phyloP scores from a whole-genome alignment of 2,113 vertebrate species.

The Chaetorhynchus papuensis region DNA sequence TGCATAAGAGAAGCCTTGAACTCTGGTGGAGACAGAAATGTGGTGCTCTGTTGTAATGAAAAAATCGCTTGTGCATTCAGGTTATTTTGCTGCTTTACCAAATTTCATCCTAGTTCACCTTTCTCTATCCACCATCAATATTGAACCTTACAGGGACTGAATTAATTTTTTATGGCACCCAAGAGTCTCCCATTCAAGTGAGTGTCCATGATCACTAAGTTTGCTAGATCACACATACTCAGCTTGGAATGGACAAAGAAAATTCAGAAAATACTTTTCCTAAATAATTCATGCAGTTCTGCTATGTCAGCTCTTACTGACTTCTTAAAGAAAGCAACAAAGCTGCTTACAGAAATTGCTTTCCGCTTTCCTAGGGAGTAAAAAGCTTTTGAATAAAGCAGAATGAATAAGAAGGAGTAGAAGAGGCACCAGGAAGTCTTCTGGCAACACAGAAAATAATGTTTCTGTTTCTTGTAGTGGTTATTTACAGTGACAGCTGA shows the following conservation, averaged over 20 bases:
- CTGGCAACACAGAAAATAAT: background rate
- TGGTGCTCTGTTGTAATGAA: background rate
- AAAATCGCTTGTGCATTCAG: background rate
- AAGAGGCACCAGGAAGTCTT: background rate
- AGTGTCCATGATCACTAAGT: background rate
- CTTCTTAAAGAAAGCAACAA: background rate
- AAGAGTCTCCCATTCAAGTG: background rate
- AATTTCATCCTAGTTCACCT: background rate
- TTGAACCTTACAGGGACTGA: background rate
- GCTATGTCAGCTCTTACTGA: background rate
- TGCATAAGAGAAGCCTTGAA: background rate
- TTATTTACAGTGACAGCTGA: constrained; percentile 10
- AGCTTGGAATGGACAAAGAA: background rate
- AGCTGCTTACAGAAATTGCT: background rate
- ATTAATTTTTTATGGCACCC: background rate
- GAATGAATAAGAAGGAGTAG: background rate
- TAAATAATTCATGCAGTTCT: background rate
- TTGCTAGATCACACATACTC: background rate
- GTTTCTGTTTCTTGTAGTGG: background rate
- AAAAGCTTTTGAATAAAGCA: background rate
- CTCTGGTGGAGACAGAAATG: background rate
- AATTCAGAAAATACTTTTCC: background rate
- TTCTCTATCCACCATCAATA: background rate
- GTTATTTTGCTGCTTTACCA: background rate
- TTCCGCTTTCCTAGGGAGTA: background rate